A percentile compares a stretch with the other conserved stretches of the same genome.
Evolutionary conservation across 2,888 invertebrate genomes (phyloP).

Genomic region (Stratiomys singularior): DNA sequence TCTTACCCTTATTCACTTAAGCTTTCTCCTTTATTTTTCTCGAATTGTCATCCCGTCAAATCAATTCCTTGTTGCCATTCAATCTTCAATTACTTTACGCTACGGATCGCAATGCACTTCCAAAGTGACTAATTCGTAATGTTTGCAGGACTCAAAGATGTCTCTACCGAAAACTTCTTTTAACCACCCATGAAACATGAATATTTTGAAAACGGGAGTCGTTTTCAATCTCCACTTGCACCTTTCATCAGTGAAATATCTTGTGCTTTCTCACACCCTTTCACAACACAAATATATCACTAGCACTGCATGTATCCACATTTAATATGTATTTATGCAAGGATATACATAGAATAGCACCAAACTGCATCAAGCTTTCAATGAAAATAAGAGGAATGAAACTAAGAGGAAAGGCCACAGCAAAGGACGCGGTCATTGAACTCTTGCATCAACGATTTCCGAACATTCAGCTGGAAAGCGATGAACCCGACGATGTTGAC

Average conservation of each 20-base stretch:
- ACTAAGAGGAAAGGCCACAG: slow-evolving; percentile 43
- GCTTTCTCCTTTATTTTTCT: no score
- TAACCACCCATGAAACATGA: background rate
- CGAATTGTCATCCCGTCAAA: no score
- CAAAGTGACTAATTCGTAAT: no score
- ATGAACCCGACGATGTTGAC: background rate
- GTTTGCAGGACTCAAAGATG: background rate
- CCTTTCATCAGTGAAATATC: background rate
- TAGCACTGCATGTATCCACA: background rate
- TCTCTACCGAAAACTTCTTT: background rate
- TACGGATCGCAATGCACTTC: background rate
- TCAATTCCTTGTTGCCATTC: no score
- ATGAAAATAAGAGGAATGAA: slow-evolving; percentile 41
- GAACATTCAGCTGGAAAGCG: slow-evolving; percentile 29
- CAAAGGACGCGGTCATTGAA: slow-evolving; percentile 42
- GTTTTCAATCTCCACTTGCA: background rate
- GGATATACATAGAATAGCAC: slow-evolving; percentile 11
- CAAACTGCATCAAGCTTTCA: slow-evolving; percentile 41
- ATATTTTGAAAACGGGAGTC: no score
- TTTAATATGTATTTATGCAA: slow-evolving; percentile 19
- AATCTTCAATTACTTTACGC: background rate
- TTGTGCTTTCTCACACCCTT: background rate
- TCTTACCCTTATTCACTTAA: no score
- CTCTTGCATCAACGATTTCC: slow-evolving; percentile 35
- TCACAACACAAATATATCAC: background rate